Evolutionary conservation across 2,797 vertebrate genomes (phyloP), one percentile per base, ranked within the genome.

Genomic region (Pempheris klunzingeri): DNA sequence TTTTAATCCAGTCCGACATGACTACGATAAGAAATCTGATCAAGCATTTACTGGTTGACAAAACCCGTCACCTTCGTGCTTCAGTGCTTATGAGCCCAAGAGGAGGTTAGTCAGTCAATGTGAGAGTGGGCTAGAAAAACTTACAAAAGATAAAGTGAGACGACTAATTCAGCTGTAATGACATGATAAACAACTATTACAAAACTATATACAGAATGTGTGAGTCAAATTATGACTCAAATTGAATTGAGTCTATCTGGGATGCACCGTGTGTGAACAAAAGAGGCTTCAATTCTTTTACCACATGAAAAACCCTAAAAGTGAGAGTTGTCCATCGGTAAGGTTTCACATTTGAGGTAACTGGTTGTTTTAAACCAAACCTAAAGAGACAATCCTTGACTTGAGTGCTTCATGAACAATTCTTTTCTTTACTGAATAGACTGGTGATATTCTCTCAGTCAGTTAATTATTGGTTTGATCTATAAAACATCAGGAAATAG

Each of bases 1-100:
- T 41, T 71, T 32, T 41, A 15, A 64, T 38, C 22, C 52, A 73
- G 26, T 41, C 50, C 44, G 17, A 43, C 34, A 34, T 3, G 17
- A 20, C 11, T 18, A 61, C 7, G 61, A 55, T 41, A 13, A 30
- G 22, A 68, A 43, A 58, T 55, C 32, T 61, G 54, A 66, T 55
- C 6, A 46, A 61, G n/a, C 10, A 26, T 7, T 20, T 47, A 9
- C 20, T 53, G 18, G 15, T 4, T n/a, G n/a, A n/a, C 13, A 24
- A 77, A 60, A 61, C 18, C 4, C 30, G n/a, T 24, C 17, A 13
- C 24, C 18, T 46, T 71, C 5, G 30, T 6, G 24, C 26, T 26
- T 15, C 14, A 11, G 38, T 11, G n/a, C 18, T 9, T 28, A n/a
- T 20, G 17, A 43, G 34, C 8, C 18, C 13, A 9, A 3, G 3